Evolutionary conservation across 1,140 invertebrate species (phyloP).

Genomic region (Diabrotica virgifera): DNA sequence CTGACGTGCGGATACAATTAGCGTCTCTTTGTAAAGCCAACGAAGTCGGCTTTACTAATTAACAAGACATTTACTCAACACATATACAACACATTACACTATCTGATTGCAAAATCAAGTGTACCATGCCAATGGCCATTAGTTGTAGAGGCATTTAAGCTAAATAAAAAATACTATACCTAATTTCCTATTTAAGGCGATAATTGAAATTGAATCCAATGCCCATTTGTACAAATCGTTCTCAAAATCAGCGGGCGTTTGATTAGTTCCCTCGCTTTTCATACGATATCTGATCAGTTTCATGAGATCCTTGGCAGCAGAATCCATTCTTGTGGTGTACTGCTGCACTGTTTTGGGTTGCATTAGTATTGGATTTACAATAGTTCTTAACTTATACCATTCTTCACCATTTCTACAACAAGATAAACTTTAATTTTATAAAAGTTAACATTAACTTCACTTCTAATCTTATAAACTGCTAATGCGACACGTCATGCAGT

Average conservation of each 20-base stretch:
- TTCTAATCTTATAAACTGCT: too few species aligned
- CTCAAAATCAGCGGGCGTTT: constrained; percentile 55
- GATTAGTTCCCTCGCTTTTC: constrained; percentile 47
- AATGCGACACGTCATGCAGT: too few species aligned
- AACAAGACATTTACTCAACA: too few species aligned
- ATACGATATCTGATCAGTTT: constrained; percentile 55
- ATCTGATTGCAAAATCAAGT: too few species aligned
- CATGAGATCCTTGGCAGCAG: constrained; percentile 51
- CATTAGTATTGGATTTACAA: constrained; percentile 57
- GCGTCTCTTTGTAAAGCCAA: too few species aligned
- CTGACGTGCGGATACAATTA: too few species aligned
- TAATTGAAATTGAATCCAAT: constrained; percentile 64
- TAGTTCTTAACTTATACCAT: constrained; percentile 54
- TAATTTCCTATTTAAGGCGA: constrained; percentile 66
- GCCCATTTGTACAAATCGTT: constrained; percentile 66
- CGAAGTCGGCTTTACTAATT: too few species aligned
- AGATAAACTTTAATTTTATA: not conserved
- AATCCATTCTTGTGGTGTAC: constrained; percentile 51
- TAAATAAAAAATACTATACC: constrained; percentile 39
- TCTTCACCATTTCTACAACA: constrained; percentile 52
- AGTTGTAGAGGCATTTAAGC: too few species aligned
- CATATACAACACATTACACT: too few species aligned
- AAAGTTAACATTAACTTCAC: too few species aligned
- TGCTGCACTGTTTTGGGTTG: constrained; percentile 51
- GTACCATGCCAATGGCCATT: too few species aligned